Evolutionary conservation across 2,888 invertebrate species (phyloP).

Genomic region (Meloe dianella): DNA sequence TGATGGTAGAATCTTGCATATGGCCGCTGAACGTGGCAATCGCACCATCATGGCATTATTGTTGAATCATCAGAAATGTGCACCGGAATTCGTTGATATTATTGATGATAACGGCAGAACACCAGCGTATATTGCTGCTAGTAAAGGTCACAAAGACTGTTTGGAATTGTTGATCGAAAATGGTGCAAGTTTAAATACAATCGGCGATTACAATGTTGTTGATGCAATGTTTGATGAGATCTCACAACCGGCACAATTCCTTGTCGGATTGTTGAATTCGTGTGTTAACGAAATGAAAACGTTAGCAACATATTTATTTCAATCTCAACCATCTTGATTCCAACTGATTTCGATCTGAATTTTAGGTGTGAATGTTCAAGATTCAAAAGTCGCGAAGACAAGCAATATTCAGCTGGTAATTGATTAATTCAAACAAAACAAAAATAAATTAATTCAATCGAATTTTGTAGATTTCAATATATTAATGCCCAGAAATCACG

Average conservation of each 20-base stretch:
- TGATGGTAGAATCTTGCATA: constrained; percentile 56
- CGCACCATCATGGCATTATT: constrained; percentile 44
- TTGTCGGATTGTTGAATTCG: constrained; percentile 53
- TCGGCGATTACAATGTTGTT: constrained; percentile 54
- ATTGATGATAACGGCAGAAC: constrained; percentile 57
- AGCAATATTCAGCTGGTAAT: not conserved
- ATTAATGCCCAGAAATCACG: constrained; percentile 52
- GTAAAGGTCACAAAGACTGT: constrained; percentile 61
- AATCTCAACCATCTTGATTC: too few relatives aligned
- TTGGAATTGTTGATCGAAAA: constrained; percentile 59
- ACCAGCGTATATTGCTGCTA: constrained; percentile 64
- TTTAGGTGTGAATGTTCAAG: not conserved
- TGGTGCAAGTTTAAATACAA: constrained; percentile 53
- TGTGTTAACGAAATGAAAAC: constrained; percentile 46
- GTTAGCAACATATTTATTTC: too few relatives aligned
- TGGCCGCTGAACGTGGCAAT: constrained; percentile 53
- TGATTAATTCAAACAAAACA: not conserved
- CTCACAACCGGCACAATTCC: constrained; percentile 52
- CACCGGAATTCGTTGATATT: constrained; percentile 42
- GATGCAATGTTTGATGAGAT: constrained; percentile 56
- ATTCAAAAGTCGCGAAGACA: not conserved
- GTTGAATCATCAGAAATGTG: constrained; percentile 43
- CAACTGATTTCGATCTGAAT: not conserved
- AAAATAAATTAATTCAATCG: not conserved
- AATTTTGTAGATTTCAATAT: constrained; percentile 54